Evolutionary conservation across 2,797 vertebrate species (phyloP).

Genomic region (Hydrolagus colliei): DNA sequence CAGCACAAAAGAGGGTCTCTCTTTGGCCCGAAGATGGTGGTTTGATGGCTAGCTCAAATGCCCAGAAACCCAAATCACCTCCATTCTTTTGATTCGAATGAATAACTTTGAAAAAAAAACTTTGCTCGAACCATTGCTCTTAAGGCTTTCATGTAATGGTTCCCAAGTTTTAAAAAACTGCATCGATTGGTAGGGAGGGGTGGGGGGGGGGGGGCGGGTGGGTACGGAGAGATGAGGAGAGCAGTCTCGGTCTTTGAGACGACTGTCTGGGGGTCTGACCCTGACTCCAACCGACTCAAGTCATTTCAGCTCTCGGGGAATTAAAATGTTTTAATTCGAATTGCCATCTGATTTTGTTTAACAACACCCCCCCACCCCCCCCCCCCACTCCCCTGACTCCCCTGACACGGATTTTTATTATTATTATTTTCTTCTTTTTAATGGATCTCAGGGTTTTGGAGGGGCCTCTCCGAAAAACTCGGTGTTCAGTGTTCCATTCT

Average conservation of each 20-base stretch:
- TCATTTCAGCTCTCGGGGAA: background rate
- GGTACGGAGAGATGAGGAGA: background rate
- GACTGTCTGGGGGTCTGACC: background rate
- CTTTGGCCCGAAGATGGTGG: background rate
- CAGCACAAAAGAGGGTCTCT: background rate
- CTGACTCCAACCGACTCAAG: background rate
- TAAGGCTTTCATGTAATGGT: slow-evolving; percentile 15
- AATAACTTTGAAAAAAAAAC: background rate
- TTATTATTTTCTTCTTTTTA: background rate
- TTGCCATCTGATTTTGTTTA: background rate
- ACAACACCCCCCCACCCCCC: too few relatives aligned
- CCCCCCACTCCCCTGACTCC: too few relatives aligned
- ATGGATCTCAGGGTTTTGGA: background rate
- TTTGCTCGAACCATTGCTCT: background rate
- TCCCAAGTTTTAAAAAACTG: background rate
- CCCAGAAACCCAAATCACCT: background rate
- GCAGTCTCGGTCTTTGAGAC: slow-evolving; percentile 1
- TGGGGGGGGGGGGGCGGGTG: too few relatives aligned
- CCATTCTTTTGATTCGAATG: background rate
- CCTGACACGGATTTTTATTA: background rate
- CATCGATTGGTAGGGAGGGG: background rate
- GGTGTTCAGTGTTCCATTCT: background rate
- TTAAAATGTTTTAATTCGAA: background rate
- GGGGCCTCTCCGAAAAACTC: slow-evolving; percentile 1
- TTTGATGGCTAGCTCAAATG: background rate